Evolutionary conservation across 1,140 invertebrate species (phyloP).

Genomic region (Augochlora pura): DNA sequence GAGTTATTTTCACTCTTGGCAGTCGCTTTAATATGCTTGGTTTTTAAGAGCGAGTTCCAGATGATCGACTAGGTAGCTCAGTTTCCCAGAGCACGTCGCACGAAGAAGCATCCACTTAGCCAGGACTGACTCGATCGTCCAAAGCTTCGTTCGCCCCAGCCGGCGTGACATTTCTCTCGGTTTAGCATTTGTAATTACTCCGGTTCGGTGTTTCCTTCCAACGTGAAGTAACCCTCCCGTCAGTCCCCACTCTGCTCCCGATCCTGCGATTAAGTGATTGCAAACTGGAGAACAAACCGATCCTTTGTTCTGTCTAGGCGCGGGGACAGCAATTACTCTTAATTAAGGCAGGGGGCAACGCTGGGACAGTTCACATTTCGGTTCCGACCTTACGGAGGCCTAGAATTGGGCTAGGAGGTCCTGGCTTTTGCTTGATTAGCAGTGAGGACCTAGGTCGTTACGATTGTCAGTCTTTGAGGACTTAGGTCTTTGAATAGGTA

Average conservation of each 20-base stretch:
- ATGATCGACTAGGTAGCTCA: conserved; percentile 31
- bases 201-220: conserved; percentile 6
- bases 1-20: background rate
- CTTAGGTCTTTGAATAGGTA: too few species aligned
- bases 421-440: background rate
- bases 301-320: conserved; percentile 16
- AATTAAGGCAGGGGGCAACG: conserved; percentile 7
- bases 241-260: background rate
- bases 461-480: too few species aligned
- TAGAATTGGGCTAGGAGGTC: background rate
- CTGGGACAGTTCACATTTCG: background rate
- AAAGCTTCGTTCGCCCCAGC: background rate
- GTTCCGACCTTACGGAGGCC: background rate
- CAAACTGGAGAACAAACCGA: conserved; percentile 35
- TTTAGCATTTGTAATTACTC: conserved; percentile 38
- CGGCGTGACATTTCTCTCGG: conserved; percentile 7
- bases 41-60: conserved; percentile 46
- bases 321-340: conserved; percentile 39
- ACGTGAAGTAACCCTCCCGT: background rate
- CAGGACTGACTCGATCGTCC: background rate
- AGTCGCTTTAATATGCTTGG: conserved; percentile 45
- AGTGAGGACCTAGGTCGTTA: too few species aligned
- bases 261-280: conserved; percentile 40
- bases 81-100: conserved; percentile 3
- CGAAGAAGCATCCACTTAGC: conserved; percentile 9